phyloP scores from a whole-genome alignment of 2,888 invertebrate species.

The Ophioninae sp. region DNA sequence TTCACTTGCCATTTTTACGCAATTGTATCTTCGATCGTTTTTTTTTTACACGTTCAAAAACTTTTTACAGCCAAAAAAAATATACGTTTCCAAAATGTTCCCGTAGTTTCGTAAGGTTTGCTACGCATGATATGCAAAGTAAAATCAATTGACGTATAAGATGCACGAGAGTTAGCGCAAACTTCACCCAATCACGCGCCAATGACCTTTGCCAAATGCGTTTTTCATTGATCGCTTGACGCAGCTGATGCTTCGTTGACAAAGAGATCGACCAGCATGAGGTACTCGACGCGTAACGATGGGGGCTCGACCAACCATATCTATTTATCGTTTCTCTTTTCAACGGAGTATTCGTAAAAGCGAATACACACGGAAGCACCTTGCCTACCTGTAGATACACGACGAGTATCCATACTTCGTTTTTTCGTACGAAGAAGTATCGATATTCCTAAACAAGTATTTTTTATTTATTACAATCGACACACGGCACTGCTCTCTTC shows the following conservation, averaged over 20 bases:
- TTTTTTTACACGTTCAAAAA: conserved; percentile 1
- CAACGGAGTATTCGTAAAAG: conserved; percentile 11
- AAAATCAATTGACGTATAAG: conserved; percentile 27
- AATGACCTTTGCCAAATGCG: conserved; percentile 26
- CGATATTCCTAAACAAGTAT: not conserved
- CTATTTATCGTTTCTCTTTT: conserved; percentile 19
- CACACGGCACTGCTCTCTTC: conserved; percentile 72
- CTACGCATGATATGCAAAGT: conserved; percentile 50
- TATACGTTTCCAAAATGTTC: not conserved
- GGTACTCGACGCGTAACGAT: not conserved
- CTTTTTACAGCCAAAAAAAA: conserved; percentile 15
- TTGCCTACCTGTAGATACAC: conserved; percentile 13
- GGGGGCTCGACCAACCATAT: not conserved
- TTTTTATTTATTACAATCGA: conserved; percentile 30
- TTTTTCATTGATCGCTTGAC: conserved; percentile 41
- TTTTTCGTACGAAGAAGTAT: not conserved
- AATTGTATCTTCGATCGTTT: conserved; percentile 12
- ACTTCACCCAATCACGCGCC: conserved; percentile 47
- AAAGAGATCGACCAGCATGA: conserved; percentile 14
- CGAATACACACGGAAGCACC: conserved; percentile 30
- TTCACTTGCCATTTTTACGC: conserved; percentile 31
- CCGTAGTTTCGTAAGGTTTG: conserved; percentile 41
- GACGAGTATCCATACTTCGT: not conserved
- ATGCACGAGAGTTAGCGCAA: conserved; percentile 50
- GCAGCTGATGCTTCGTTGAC: not conserved